phyloP scores from a whole-genome alignment of 2,113 vertebrate genomes.

The Eira barbara region DNA sequence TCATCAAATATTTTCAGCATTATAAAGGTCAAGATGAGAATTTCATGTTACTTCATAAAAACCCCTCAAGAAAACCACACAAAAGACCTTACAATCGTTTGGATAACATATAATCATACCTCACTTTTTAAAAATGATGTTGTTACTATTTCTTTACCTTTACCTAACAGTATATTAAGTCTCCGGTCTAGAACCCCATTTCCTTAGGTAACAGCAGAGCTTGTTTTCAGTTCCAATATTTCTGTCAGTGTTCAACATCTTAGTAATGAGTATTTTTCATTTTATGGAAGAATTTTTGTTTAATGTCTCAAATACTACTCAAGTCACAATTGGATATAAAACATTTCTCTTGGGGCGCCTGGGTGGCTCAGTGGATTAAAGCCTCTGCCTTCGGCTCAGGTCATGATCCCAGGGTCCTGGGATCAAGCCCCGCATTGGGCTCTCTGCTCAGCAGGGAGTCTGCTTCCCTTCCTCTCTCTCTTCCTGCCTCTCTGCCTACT shows the following conservation, averaged over 20 bases:
- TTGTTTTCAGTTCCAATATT: background rate
- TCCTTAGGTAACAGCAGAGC: background rate
- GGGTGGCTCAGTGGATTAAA: no score
- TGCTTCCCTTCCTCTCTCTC: no score
- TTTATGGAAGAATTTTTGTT: background rate
- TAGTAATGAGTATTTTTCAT: background rate
- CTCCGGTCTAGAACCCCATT: background rate
- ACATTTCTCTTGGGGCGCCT: background rate
- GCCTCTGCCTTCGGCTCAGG: no score
- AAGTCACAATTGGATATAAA: background rate
- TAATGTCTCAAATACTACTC: background rate
- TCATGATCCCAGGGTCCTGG: no score
- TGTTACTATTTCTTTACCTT: background rate
- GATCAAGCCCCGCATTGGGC: no score
- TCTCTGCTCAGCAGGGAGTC: no score
- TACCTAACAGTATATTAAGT: background rate
- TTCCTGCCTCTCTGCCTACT: no score
- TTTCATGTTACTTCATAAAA: background rate
- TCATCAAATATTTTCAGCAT: background rate
- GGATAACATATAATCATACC: background rate
- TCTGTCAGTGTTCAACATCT: background rate
- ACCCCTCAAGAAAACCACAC: background rate
- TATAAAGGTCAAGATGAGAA: background rate
- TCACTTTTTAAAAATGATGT: background rate
- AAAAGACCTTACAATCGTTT: background rate